Conservation (phyloP, 2,113 vertebrate genomes). For the Isurus oxyrinchus region DNA sequence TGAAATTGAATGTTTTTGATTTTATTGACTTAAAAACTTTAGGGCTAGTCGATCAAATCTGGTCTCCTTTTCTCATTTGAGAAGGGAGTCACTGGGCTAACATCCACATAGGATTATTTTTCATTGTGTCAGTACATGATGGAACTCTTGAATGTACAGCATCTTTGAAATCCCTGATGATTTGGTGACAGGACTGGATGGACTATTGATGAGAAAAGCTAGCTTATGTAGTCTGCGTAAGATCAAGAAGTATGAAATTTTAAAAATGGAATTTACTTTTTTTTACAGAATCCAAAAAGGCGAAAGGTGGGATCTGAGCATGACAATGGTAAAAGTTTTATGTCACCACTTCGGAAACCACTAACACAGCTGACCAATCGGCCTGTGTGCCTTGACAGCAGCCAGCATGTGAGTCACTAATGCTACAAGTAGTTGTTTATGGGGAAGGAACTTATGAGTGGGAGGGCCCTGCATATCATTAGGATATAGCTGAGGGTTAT, state of each 20-base stretch:
- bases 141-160: background rate
- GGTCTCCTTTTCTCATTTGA: background rate
- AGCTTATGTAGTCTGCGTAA: background rate
- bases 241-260: background rate
- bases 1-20: background rate
- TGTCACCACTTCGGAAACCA: constrained; percentile 74
- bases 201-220: background rate
- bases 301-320: constrained; percentile 49
- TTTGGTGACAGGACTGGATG: background rate
- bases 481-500: background rate
- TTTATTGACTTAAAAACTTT: background rate
- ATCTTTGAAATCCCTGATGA: background rate
- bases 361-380: constrained; percentile 64
- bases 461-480: background rate
- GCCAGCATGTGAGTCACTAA: constrained; percentile 69
- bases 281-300: constrained; percentile 61
- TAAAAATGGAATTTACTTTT: background rate
- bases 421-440: background rate
- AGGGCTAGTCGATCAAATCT: background rate
- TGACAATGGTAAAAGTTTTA: constrained; percentile 52
- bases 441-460: background rate
- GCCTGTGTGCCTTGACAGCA: constrained; percentile 66
- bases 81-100: background rate
- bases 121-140: background rate
- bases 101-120: background rate